Evolutionary conservation across 2,888 invertebrate species (phyloP), one percentile per base, ranked within the genome.

Genomic region (Eudasyphora cyanicolor): DNA sequence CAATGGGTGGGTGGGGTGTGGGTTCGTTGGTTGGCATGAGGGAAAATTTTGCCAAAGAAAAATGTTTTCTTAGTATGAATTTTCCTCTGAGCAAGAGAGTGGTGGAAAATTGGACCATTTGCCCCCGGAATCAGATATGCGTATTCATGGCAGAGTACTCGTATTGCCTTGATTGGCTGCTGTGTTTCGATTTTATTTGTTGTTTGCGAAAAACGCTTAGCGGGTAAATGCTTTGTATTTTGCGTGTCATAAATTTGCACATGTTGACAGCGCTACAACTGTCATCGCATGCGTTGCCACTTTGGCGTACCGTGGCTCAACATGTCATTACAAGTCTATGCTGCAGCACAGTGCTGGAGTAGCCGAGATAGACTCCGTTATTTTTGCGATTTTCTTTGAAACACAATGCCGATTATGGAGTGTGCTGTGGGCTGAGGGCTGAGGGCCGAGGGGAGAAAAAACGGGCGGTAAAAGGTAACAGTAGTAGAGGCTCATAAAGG

Each of bases 191-290:
- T 29, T 77, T n/a, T n/a, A n/a, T n/a, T n/a, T 77, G 21, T 24
- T 2, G 42, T 73, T 78, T 51, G 60, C 49, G 54, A 80, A 80
- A 12, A 79, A 62, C 29, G 74, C 67, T 81, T 84, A 71, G 75
- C 76, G 81, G 71, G 57, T 81, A 75, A 71, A 67, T 14, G 38
- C 6, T 24, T 57, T 67, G 67, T 70, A 62, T 77, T 88, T 87
- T 88, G 89, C 89, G 88, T 89, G 88, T 88, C 88, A 88, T 90
- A 90, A 89, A 91, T 89, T 90, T 88, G 89, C 90, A 89, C 82
- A 82, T 81, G 85, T 82, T 84, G 82, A 86, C 87, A 86, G 84
- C 35, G 21, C 84, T 57, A 85, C 85, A 85, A 76, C 86, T 87
- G 87, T 87, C 87, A 87, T 85, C 87, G 86, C 84, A 85, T 85